Conservation (phyloP, 2,113 vertebrate species). For the Oncorhynchus masou region DNA sequence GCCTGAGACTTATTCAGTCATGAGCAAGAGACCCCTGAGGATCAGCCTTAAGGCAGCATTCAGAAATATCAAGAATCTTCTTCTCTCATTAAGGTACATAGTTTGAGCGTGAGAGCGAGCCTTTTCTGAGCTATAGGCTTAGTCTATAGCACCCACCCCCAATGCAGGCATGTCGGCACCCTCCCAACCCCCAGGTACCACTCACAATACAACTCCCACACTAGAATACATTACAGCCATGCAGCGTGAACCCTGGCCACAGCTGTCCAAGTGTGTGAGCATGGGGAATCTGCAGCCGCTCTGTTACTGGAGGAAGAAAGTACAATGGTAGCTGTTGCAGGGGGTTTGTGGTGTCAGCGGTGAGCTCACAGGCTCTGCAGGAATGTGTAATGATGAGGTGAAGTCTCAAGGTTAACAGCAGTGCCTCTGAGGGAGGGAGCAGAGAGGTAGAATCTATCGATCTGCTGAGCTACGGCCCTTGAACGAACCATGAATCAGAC, state of each 20-base stretch:
- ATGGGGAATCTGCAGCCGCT: conserved; percentile 36
- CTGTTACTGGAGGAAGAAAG: neutral
- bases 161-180: neutral
- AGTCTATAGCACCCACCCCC: neutral
- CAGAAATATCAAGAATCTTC: neutral
- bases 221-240: neutral
- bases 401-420: neutral
- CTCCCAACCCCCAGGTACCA: neutral
- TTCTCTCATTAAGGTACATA: neutral
- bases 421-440: neutral
- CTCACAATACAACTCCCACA: neutral
- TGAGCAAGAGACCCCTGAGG: too few relatives aligned
- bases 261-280: neutral
- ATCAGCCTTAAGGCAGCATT: too few relatives aligned
- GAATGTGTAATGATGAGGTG: neutral
- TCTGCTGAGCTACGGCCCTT: neutral
- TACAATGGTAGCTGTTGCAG: conserved; percentile 8
- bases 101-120: neutral
- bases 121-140: neutral
- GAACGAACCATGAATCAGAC: neutral
- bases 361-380: neutral
- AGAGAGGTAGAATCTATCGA: neutral
- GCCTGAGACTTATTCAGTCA: too few relatives aligned
- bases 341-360: neutral
- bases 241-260: too few relatives aligned